Base-by-base conservation (phyloP, 2,888 invertebrate species). In the Macaria liturata region DNA sequence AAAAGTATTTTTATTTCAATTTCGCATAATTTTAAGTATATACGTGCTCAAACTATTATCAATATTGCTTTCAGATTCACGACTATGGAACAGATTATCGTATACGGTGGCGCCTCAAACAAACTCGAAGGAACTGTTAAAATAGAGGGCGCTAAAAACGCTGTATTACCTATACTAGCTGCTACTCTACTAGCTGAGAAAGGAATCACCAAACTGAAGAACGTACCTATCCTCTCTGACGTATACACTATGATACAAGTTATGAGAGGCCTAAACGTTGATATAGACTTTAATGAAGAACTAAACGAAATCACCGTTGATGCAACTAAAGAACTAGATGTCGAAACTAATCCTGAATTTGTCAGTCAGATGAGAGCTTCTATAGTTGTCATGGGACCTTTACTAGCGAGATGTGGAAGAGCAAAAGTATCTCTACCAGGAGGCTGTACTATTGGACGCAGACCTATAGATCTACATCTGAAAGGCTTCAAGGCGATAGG, bases 381-480 rank as follows among this genome's bases (percentile, higher is more conserved):
- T 0, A 54, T 63, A 6, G 37, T 61, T 7, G 44, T 63, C 0
- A 52, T 63, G 55, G 65, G 65, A 6, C 54, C 63, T n/a, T 6
- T 65, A 32, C 30, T 65, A 31, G 54, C 57, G 3, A 44, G 65
- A 0, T 51, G 42, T 32, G 61, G 65, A 1, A 9, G 42, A 3
- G 63, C 59, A 4, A 61, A 56, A 49, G 49, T 59, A 0, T 50
- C 46, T 8, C 37, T 51, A 20, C 65, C 65, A 3, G 65, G 65
- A 0, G 65, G 65, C 2, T 65, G 65, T 9, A 45, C 50, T 0
- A 65, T 65, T 1, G 65, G 65, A 2, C 7, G 44, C 37, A 32
- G 65, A 9, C 65, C 63, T 2, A 59, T 65, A n/a, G 59, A 65
- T 9, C 42, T 65, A 47, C 65, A 65, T 32, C 32, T 65, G 0